Base-by-base conservation (phyloP, 2,113 vertebrate genomes). In the Willisornis vidua region DNA sequence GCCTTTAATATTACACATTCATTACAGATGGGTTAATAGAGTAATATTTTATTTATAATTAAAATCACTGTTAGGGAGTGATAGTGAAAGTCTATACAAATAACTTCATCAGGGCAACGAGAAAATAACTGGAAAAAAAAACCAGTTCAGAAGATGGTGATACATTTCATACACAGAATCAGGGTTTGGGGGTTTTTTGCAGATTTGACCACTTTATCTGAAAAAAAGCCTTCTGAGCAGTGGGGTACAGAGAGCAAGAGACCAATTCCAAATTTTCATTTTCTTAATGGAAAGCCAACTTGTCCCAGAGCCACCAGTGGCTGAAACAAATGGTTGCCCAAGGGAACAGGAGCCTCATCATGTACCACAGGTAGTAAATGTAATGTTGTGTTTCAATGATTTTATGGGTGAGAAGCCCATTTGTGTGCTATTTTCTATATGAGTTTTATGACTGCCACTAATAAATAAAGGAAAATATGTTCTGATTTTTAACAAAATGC, bases 351-450 rank as follows among this genome's bases (percentile, higher is more conserved):
- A 95, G 79, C 75, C 78, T 96, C 97, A 97, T 97, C 97, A 97
- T 75, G 67, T 96, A 95, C 80, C 86, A 93, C 90, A 96, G 94
- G 96, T 95, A 97, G 91, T 97, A 97, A 97, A 97, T 96, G 94
- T 90, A 96, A 93, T 52, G 94, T 93, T 97, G 97, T 79, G 86
- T 97, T 96, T 96, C 96, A 94, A 7, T 92, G 95, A 66, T 90
- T 98, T 98, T 97, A 97, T 97, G 79, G 93, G 54, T 90, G 95
- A 91, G 92, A 59, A 95, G 93, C 80, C 97, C 87, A 94, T 97
- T 95, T 96, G 71, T 93, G 87, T 95, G 94, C 87, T 92, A 78
- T 96, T 96, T 97, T 92, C 95, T 95, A 95, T 86, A 95, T 58
- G 61, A 94, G 37, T 92, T 97, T 98, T 97, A 97, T 91, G 91